Base-by-base conservation (phyloP, 2,113 vertebrate genomes). In the Pachycephala philippinensis region DNA sequence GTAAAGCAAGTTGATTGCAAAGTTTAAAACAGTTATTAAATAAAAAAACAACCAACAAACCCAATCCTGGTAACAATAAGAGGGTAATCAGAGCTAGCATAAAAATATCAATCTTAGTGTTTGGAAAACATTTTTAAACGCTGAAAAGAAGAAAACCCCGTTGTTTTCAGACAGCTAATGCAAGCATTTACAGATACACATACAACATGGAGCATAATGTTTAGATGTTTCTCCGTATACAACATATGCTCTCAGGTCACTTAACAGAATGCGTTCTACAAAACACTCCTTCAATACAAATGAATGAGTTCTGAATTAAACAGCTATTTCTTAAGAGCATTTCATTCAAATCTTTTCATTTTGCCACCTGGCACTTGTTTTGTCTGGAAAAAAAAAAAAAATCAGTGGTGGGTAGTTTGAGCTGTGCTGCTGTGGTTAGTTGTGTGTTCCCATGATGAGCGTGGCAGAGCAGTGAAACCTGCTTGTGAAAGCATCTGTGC, bases 191-290 rank as follows among this genome's bases (percentile, higher is more conserved):
- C 97, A 98, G 97, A 98, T 98, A 97, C 96, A 97, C 97, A 98
- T 93, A 97, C 97, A 97, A 98, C 98, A 98, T 87, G 92, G 95
- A 98, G 96, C 98, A 98, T 98, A 98, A 98, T 98, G 98, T 98
- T 98, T 98, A 98, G 98, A 97, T 98, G 97, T 98, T 98, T 98
- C 97, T 97, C 96, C 53, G 21, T 98, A 98, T 98, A 98, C 98
- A 98, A 97, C 98, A 98, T 98, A 98, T 98, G 98, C 97, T 98
- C 95, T 96, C 97, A 97, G 98, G 98, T 98, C 98, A 98, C 98
- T 98, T 97, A 98, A 98, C 97, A 98, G 98, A 98, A 98, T 97
- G 98, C 97, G 92, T 97, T 97, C 95, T 96, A 90, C 96, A 93
- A 97, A 98, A 97, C 89, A 90, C 96, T 98, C 95, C 97, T 97